Base-by-base conservation (phyloP, 1,140 invertebrate species). In the Tachypleus tridentatus region DNA sequence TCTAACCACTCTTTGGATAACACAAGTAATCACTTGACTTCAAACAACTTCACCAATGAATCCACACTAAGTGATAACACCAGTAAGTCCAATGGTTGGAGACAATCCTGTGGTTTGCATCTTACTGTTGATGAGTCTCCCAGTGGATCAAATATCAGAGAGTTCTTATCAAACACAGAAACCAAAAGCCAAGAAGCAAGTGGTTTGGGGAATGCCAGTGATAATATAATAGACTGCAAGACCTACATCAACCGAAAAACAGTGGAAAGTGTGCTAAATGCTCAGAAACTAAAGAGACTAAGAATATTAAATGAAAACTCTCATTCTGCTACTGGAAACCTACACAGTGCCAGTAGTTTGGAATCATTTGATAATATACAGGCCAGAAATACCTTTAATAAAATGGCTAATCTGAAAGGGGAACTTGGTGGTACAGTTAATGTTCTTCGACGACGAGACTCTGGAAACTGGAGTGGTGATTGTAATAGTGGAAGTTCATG, bases 401-500 rank as follows among this genome's bases (percentile, higher is more conserved):
- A 29, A 29, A 29, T 29, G 29, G 29, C 29, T 29, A 57, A 61
- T 51, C 51, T 64, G 52, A 67, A 64, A 51, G 57, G 64, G 52
- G 64, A 68, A 4, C 57, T 65, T 11, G 49, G 49, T 11, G 67
- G 63, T 57, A 48, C 29, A 56, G 60, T 51, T 8, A 69, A 67
- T 69, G 59, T 64, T 62, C 66, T 64, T 9, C 76, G 90, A 69
- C 77, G 91, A 72, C 78, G 92, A 70, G 93, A 97, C 75, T 96
- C 92, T 4, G 93, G 93, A 3, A 95, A 96, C 76, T 95, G 92
- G 88, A 94, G 91, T 68, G 92, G 93, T 3, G 93, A 97, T 75
- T 78, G 92, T 6, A 95, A 94, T 74, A 93, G 90, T 73, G 91
- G 91, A 3, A 93, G 91, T 4, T 94, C 91, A 0, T 89, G 90